Conservation (phyloP, 2,797 vertebrate species). For the Clarias platycephalus region DNA sequence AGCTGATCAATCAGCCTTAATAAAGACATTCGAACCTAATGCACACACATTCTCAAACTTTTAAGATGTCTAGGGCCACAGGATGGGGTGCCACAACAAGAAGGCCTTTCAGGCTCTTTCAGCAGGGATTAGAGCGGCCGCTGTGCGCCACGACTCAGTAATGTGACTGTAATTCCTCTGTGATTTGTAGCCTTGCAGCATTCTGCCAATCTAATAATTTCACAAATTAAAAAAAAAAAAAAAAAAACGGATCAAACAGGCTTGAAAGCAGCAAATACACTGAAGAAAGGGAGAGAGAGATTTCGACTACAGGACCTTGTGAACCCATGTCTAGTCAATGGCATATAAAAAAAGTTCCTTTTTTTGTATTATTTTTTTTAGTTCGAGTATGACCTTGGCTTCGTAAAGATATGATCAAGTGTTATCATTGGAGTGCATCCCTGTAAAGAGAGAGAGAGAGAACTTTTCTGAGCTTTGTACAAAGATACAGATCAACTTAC, state of each 20-base stretch:
- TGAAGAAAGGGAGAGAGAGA: neutral
- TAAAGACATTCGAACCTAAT: conserved; percentile 30
- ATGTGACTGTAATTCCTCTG: conserved; percentile 66
- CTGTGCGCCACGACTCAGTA: conserved; percentile 64
- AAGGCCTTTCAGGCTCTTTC: conserved; percentile 70
- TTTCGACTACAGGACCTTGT: neutral
- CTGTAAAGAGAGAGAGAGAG: neutral
- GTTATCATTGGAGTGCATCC: neutral
- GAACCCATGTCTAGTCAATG: neutral
- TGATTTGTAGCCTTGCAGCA: conserved; percentile 66
- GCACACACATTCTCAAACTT: conserved; percentile 8
- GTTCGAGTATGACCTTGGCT: neutral
- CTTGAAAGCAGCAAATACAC: conserved; percentile 24
- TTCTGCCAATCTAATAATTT: conserved; percentile 65
- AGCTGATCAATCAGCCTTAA: conserved; percentile 5
- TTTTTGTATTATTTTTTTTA: neutral
- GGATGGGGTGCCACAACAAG: conserved; percentile 58
- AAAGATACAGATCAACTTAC: neutral
- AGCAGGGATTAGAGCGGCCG: conserved; percentile 65
- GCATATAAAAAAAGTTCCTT: neutral
- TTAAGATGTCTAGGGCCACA: conserved; percentile 25
- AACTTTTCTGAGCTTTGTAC: neutral
- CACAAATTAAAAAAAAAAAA: conserved; percentile 49
- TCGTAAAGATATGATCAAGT: neutral
- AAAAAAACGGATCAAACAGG: conserved; percentile 15